Evolutionary conservation across 2,888 invertebrate species (phyloP), one percentile per base, ranked within the genome.

Genomic region (Pseudoips prasinana): DNA sequence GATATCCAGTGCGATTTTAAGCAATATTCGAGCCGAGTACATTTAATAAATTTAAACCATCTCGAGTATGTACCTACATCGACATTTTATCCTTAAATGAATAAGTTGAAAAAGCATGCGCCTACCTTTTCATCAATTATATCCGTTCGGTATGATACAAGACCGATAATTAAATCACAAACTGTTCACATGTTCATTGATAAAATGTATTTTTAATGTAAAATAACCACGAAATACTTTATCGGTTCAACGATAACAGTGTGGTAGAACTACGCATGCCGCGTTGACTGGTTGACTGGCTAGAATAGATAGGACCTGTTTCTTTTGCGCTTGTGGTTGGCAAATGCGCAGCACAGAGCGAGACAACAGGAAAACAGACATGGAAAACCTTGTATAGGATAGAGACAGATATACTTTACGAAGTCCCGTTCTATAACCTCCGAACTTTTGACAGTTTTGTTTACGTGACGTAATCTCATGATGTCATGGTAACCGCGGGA

Each of bases 401-500:
- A 58, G 61, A 54, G 76, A 78, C 29, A 34, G 46, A 24, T 48
- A 38, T 54, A 58, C 40, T 43, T 51, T 39, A 10, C 38, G 33
- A 39, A 39, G 40, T 58, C 40, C 40, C n/a, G 30, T 35, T 25
- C 30, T 31, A 19, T 37, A 46, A 39, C 37, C 37, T 32, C 39
- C 38, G 31, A 43, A 55, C 39, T 43, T 54, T 53, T 55, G 44
- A 47, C 39, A 50, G 42, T 54, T 61, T 69, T 78, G 69, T 76
- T 73, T 73, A 71, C 55, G 40, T 77, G 77, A 79, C 69, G 76
- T 74, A 76, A 75, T 65, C 66, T 49, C 69, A 77, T 84, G 82
- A 83, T 79, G 79, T 83, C 84, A 85, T 83, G 75, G 74, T 58
- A 78, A 78, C 73, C 64, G 49, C 41, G 51, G n/a, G 39, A 8